A percentile compares a stretch with the other conserved stretches of the same genome.
phyloP scores from a whole-genome alignment of 2,888 invertebrate species.

The Napeogenes sylphis region DNA sequence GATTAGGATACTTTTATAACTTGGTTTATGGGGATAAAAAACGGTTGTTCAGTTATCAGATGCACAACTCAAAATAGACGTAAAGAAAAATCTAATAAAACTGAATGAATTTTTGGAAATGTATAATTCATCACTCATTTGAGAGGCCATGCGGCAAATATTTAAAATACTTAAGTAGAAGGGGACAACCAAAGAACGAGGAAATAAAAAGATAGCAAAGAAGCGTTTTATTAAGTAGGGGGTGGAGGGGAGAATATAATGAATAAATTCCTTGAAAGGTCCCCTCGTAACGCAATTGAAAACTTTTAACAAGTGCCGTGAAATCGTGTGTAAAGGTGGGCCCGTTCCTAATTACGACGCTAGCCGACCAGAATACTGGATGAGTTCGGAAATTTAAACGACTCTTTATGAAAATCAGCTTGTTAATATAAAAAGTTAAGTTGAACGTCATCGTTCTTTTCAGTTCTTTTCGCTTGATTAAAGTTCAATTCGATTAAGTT shows the following conservation, averaged over 20 bases:
- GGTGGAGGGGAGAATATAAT: slow-evolving; percentile 65
- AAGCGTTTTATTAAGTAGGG: slow-evolving; percentile 70
- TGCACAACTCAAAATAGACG: not conserved
- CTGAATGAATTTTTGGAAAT: slow-evolving; percentile 46
- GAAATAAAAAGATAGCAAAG: slow-evolving; percentile 66
- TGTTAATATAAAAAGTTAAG: slow-evolving; percentile 56
- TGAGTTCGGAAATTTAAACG: slow-evolving; percentile 69
- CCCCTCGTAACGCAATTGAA: slow-evolving; percentile 75
- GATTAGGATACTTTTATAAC: too few relatives aligned
- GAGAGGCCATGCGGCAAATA: slow-evolving; percentile 69
- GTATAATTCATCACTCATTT: slow-evolving; percentile 71
- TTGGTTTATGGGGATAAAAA: slow-evolving; percentile 6
- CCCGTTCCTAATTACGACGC: slow-evolving; percentile 66
- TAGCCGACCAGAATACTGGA: slow-evolving; percentile 64
- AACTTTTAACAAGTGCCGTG: slow-evolving; percentile 77
- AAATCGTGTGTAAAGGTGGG: slow-evolving; percentile 77
- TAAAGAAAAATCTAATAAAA: slow-evolving; percentile 18
- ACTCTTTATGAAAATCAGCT: slow-evolving; percentile 62
- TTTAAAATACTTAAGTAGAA: slow-evolving; percentile 69
- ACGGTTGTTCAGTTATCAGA: slow-evolving; percentile 6
- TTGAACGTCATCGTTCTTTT: slow-evolving; percentile 35
- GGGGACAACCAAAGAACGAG: slow-evolving; percentile 46
- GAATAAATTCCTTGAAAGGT: slow-evolving; percentile 74
- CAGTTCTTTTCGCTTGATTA: slow-evolving; percentile 5
- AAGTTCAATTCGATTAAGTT: slow-evolving; percentile 8